A percentile compares a stretch with the other conserved stretches of the same genome.
phyloP scores from a whole-genome alignment of 2,113 vertebrate species.

The Siniperca chuatsi region DNA sequence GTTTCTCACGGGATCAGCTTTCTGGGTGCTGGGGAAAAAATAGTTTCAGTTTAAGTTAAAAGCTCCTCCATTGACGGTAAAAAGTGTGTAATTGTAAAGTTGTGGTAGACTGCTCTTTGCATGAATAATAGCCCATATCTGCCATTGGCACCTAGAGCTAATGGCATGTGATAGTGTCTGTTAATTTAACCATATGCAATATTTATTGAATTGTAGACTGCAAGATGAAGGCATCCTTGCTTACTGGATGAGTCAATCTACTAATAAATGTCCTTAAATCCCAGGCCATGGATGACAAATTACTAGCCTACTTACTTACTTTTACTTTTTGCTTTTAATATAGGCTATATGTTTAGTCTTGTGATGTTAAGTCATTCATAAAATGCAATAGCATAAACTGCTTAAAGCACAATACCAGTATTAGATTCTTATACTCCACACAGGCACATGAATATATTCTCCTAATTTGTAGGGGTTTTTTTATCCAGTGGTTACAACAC shows the following conservation, averaged over 20 bases:
- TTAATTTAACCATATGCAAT: background rate
- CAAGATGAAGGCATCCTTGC: background rate
- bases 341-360: background rate
- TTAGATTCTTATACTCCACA: background rate
- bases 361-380: background rate
- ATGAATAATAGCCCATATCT: background rate
- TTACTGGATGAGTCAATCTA: background rate
- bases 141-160: background rate
- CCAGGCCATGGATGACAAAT: background rate
- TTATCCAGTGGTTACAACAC: background rate
- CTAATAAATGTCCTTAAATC: background rate
- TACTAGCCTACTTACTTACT: too few relatives aligned
- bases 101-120: background rate
- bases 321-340: too few relatives aligned
- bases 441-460: background rate
- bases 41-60: constrained; percentile 29
- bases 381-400: background rate
- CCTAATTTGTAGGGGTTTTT: background rate
- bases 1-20: constrained; percentile 51
- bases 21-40: background rate
- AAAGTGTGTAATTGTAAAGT: background rate
- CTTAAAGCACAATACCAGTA: background rate
- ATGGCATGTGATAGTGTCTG: background rate
- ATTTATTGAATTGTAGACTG: background rate
- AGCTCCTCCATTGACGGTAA: background rate